These are phyloP conservation scores for Bilobella aurantiaca DNA, from an alignment of 1,140 invertebrate genomes.

Conservation along the genomic window DNA sequence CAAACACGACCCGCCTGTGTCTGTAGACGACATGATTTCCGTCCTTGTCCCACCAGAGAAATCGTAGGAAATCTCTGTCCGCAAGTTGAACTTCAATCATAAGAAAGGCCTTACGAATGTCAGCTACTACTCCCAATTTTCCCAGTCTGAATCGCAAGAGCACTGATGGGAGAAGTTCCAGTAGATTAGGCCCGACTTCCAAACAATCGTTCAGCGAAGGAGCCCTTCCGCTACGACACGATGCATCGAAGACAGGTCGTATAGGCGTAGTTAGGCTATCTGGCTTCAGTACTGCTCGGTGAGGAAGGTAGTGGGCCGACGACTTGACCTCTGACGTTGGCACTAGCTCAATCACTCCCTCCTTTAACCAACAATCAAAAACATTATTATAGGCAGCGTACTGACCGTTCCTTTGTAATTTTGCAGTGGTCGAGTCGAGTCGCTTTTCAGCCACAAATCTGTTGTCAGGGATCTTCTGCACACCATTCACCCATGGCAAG, in stretches of 20 bases:
- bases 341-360: slow-evolving; percentile 19
- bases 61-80: background rate
- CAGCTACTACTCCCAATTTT: slow-evolving; percentile 27
- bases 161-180: slow-evolving; percentile 38
- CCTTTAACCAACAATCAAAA: slow-evolving; percentile 15
- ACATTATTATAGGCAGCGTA: background rate
- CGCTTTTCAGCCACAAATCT: background rate
- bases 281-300: slow-evolving; percentile 4
- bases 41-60: background rate
- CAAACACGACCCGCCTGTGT: slow-evolving; percentile 35
- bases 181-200: slow-evolving; percentile 39
- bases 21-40: background rate
- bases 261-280: slow-evolving; percentile 35
- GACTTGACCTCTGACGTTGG: background rate
- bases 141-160: slow-evolving; percentile 38
- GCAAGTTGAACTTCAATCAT: background rate
- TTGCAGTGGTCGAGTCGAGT: background rate
- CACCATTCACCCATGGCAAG: slow-evolving; percentile 11
- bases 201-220: slow-evolving; percentile 39
- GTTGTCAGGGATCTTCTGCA: background rate
- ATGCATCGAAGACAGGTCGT: slow-evolving; percentile 20
- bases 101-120: slow-evolving; percentile 1
- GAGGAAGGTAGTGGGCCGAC: slow-evolving; percentile 7
- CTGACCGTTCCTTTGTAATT: background rate
- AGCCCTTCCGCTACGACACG: slow-evolving; percentile 29